Base-by-base conservation (phyloP, 2,888 invertebrate genomes). In the Proisotoma minuta region DNA sequence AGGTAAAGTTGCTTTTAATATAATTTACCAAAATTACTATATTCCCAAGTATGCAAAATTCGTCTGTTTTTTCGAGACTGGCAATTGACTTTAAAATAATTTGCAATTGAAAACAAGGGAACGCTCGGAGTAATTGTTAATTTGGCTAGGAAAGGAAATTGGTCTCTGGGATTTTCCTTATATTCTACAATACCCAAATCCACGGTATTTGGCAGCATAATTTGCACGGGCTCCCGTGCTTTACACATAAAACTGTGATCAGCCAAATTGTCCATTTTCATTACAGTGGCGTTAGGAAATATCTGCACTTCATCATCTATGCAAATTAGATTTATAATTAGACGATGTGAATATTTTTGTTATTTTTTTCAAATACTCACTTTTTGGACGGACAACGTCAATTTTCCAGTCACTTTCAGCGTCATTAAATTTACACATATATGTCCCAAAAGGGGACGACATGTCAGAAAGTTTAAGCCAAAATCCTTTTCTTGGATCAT, bases 71-170 rank as follows among this genome's bases (percentile, higher is more conserved):
- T 58, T 39, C 60, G 65, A 15, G 66, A 54, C 22, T 69, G 57
- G 49, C 73, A 73, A 57, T 73, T 68, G n/a, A 73, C 70, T 62
- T 70, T 69, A 48, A 71, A 69, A 49, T 73, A 73, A 50, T 66
- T 70, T 12, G 65, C 59, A n/a, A 68, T 59, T 4, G 70, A 58
- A 40, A 56, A 63, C 2, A 73, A 47, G 8, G 73, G 73, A 49
- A 68, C 57, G 29, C 67, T 53, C 18, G 70, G 58, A n/a, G 67
- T 62, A 18, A 70, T 64, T 5, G 52, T 65, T 5, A 71, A 51
- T 0, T 62, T 56, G 5, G 68, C 73, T 22, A 63, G 61, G 61
- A 64, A 71, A 8, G 71, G 73, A 49, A 64, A 73, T 10, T 60
- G 59, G 18, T 65, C 61, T 0, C 64, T 50, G 12, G 24, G 40